Percentiles rank a stretch among this genome's conserved stretches.
phyloP scores from a whole-genome alignment of 2,113 vertebrate species.

The Microtus oregoni region DNA sequence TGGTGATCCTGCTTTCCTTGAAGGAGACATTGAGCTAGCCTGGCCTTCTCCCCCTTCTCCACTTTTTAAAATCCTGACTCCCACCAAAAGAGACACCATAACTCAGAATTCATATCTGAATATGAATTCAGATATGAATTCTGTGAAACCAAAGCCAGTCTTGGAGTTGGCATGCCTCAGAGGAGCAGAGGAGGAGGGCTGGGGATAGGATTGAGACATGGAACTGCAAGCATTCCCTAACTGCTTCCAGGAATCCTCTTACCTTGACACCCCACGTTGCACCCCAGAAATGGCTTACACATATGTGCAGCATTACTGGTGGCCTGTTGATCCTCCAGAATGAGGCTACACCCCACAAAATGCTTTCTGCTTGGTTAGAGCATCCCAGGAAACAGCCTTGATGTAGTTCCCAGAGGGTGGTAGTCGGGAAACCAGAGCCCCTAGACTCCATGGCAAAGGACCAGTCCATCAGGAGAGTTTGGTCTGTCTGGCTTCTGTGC shows the following conservation, averaged over 20 bases:
- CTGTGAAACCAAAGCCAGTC: neutral
- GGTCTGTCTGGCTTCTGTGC: neutral
- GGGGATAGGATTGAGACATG: no score
- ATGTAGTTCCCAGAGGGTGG: neutral
- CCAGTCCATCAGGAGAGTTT: rapidly evolving
- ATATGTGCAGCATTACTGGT: neutral
- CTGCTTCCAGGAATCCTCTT: no score
- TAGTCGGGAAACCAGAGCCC: neutral
- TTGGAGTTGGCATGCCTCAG: neutral
- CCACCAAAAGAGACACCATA: neutral
- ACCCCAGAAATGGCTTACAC: rapidly evolving
- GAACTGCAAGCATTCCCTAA: neutral
- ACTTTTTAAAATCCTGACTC: neutral
- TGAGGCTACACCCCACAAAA: rapidly evolving
- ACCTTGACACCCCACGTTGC: rapidly evolving
- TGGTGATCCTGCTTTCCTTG: neutral
- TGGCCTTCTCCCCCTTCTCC: neutral
- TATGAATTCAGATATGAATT: no score
- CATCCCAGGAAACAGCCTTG: no score
- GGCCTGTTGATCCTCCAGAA: neutral
- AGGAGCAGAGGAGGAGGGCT: no score
- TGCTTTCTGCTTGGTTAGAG: neutral
- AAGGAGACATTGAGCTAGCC: neutral
- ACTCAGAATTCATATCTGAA: neutral
- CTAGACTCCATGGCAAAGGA: rapidly evolving